Conservation (phyloP, 2,113 vertebrate genomes). For the Mesocricetus auratus region DNA sequence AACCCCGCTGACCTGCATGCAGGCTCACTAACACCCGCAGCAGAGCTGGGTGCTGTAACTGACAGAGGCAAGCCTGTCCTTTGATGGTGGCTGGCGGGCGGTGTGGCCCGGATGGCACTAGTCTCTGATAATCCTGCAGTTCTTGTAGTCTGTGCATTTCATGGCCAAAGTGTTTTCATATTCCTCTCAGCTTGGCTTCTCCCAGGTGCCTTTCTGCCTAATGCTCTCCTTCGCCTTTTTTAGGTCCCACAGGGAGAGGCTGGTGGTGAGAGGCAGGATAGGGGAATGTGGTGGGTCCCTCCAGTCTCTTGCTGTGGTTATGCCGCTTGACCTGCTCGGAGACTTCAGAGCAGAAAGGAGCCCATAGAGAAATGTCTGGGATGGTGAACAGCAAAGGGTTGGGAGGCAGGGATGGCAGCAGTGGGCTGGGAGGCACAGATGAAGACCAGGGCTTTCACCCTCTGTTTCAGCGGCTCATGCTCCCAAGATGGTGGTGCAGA, state of each 20-base stretch:
- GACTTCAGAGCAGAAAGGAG: neutral
- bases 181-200: neutral
- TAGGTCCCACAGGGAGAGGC: neutral
- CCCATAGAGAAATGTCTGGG: neutral
- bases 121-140: neutral
- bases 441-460: neutral
- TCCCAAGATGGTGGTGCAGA: conserved; percentile 40
- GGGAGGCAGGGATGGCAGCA: neutral
- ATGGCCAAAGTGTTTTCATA: neutral
- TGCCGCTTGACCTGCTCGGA: neutral
- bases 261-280: neutral
- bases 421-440: neutral
- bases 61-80: neutral
- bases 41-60: neutral
- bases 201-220: neutral
- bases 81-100: neutral
- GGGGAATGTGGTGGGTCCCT: neutral
- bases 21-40: neutral
- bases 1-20: neutral
- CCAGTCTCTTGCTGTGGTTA: neutral
- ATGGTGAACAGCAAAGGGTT: fast-evolving
- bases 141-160: neutral
- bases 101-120: too few species aligned
- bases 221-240: neutral
- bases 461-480: conserved; percentile 20